These are phyloP conservation scores for Mugil cephalus DNA, from an alignment of 2,113 vertebrate genomes.

Conservation along the genomic window DNA sequence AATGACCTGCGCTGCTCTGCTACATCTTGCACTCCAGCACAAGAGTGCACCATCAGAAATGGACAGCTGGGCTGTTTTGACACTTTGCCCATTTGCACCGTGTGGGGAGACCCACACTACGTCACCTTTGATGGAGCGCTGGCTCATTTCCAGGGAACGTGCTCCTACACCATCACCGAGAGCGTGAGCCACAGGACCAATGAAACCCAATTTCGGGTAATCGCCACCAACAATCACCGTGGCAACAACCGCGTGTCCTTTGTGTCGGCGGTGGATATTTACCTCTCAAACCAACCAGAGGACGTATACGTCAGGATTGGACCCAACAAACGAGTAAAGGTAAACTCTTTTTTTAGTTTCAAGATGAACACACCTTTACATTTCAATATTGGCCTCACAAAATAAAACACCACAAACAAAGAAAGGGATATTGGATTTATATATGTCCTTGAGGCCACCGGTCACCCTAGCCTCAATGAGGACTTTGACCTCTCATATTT, in stretches of 20 bases:
- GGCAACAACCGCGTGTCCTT: conserved; percentile 73
- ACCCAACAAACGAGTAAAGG: conserved; percentile 65
- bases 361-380: background rate
- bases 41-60: conserved; percentile 69
- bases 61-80: conserved; percentile 64
- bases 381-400: no score
- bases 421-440: no score
- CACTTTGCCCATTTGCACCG: conserved; percentile 73
- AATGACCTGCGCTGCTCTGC: conserved; percentile 65
- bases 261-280: conserved; percentile 77
- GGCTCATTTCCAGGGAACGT: conserved; percentile 84
- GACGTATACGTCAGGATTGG: conserved; percentile 61
- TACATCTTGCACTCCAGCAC: conserved; percentile 44
- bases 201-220: conserved; percentile 62
- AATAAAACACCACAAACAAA: no score
- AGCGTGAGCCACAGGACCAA: conserved; percentile 26
- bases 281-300: conserved; percentile 45
- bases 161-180: conserved; percentile 80
- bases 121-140: conserved; percentile 84
- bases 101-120: conserved; percentile 85
- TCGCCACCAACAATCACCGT: conserved; percentile 74
- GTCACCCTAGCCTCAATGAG: no score
- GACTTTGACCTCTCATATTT: no score
- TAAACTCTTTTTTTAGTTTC: conserved; percentile 27
- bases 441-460: no score